Percentiles rank a stretch among this genome's conserved stretches.
Evolutionary conservation across 1,140 invertebrate species (phyloP).

Genomic region (Octopus bimaculoides): DNA sequence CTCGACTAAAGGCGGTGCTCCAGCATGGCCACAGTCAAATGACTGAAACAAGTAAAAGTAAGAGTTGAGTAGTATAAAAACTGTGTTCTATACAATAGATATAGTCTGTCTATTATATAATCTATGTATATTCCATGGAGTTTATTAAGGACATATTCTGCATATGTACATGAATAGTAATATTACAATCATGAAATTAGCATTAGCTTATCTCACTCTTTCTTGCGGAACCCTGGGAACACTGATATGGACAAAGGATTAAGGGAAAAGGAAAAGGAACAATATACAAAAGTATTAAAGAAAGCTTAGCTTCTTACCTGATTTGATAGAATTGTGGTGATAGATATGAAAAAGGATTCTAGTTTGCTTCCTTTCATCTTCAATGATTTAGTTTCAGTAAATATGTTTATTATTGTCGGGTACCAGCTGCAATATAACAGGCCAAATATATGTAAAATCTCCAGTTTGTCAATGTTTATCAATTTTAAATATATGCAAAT

Average conservation of each 20-base stretch:
- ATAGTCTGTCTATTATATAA: too few relatives aligned
- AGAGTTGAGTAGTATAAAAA: too few relatives aligned
- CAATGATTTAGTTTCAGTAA: slow-evolving; percentile 50
- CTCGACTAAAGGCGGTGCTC: too few relatives aligned
- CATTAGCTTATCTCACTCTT: neutral
- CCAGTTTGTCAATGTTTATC: neutral
- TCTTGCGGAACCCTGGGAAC: neutral
- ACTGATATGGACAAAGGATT: neutral
- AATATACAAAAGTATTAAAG: neutral
- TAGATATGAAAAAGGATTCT: slow-evolving; percentile 54
- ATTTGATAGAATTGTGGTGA: slow-evolving; percentile 54
- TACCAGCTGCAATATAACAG: slow-evolving; percentile 50
- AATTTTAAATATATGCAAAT: too few relatives aligned
- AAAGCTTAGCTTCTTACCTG: slow-evolving; percentile 38
- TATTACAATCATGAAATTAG: neutral
- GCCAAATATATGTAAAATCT: neutral
- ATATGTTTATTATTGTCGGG: slow-evolving; percentile 53
- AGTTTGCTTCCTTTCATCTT: slow-evolving; percentile 40
- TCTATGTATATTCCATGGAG: too few relatives aligned
- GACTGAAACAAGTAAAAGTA: too few relatives aligned
- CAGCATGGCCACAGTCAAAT: too few relatives aligned
- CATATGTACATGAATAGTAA: neutral
- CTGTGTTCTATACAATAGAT: too few relatives aligned
- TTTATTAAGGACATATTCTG: too few relatives aligned
- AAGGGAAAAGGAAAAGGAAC: neutral